These are phyloP conservation scores for Danio tinwini DNA, from an alignment of 2,797 vertebrate species.

Conservation along the genomic window DNA sequence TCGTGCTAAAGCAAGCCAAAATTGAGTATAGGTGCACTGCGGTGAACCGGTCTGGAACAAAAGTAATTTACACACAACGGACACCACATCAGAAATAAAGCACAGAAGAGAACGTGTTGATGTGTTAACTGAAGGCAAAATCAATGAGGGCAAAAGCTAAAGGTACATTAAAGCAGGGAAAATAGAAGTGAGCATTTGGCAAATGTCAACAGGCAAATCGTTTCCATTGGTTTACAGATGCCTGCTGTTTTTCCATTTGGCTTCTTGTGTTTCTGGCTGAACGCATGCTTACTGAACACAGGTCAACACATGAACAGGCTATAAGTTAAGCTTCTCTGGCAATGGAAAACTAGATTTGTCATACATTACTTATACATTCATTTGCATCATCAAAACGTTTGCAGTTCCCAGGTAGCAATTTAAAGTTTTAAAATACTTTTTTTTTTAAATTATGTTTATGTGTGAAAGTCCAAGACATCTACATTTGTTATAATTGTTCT, in stretches of 20 bases:
- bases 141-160: constrained; percentile 74
- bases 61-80: constrained; percentile 69
- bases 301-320: neutral
- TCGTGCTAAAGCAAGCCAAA: constrained; percentile 57
- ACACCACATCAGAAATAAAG: constrained; percentile 70
- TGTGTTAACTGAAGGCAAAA: constrained; percentile 74
- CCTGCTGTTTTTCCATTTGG: constrained; percentile 70
- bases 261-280: constrained; percentile 31
- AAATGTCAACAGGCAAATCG: constrained; percentile 78
- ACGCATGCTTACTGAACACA: neutral
- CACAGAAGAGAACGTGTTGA: constrained; percentile 67
- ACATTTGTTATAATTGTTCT: too few relatives aligned
- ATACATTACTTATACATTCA: neutral
- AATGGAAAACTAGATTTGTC: neutral
- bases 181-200: constrained; percentile 64
- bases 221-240: constrained; percentile 67
- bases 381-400: neutral
- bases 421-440: too few relatives aligned
- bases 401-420: too few relatives aligned
- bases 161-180: constrained; percentile 72
- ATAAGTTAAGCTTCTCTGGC: neutral
- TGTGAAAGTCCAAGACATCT: too few relatives aligned
- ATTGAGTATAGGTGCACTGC: constrained; percentile 65
- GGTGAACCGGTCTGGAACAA: constrained; percentile 71
- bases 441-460: too few relatives aligned